Evolutionary conservation across 2,888 invertebrate species (phyloP).

Genomic region (Sphaerophoria taeniata): DNA sequence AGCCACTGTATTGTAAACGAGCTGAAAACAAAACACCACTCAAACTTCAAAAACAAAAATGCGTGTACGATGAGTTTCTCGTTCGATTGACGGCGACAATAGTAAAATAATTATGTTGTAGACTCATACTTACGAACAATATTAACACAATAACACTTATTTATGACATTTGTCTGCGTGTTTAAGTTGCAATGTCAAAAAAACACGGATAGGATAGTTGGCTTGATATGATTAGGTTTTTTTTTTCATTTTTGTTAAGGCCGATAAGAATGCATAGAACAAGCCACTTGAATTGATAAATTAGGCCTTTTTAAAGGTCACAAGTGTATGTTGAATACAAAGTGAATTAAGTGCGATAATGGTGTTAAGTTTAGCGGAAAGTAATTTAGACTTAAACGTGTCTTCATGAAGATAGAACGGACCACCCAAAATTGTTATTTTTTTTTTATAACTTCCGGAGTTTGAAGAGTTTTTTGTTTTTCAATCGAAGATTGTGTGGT

Average conservation of each 20-base stretch:
- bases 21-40: neutral
- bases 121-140: neutral
- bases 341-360: constrained; percentile 4
- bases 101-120: neutral
- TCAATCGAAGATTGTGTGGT: no score
- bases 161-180: constrained; percentile 6
- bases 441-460: neutral
- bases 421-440: constrained; percentile 6
- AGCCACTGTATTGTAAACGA: constrained; percentile 27
- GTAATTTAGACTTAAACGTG: constrained; percentile 1
- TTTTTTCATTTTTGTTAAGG: constrained; percentile 9
- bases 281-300: constrained; percentile 25
- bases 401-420: neutral
- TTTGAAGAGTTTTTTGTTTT: no score
- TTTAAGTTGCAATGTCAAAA: constrained; percentile 43
- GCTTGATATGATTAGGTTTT: constrained; percentile 23
- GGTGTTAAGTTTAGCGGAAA: constrained; percentile 11
- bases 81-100: constrained; percentile 12
- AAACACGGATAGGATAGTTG: constrained; percentile 29
- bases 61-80: constrained; percentile 42
- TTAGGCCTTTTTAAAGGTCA: constrained; percentile 27
- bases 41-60: constrained; percentile 52
- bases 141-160: no score
- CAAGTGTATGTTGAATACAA: constrained; percentile 1
- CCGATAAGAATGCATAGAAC: constrained; percentile 39